Base-by-base conservation (phyloP, 1,140 invertebrate species). In the Ceratina australensis region DNA sequence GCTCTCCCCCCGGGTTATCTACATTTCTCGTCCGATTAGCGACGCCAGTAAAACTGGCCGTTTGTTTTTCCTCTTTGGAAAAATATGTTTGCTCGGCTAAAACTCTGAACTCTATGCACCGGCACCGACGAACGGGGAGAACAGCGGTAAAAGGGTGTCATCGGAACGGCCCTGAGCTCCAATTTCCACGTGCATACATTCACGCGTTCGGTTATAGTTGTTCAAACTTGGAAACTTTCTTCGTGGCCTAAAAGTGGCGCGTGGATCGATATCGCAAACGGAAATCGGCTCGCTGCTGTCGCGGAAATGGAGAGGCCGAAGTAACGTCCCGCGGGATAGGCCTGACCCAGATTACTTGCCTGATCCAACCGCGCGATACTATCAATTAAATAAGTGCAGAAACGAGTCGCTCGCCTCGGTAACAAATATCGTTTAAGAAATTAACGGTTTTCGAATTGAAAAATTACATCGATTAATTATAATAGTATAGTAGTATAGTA, bases 371-470 rank as follows among this genome's bases (percentile, higher is more conserved):
- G 71, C 71, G 28, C 54, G 61, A 74, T 65, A 33, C 61, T 74
- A 65, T 74, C 72, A 65, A 74, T 74, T 74, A 74, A 65, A 56
- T 66, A 66, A 66, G 13, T 10, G 16, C 5, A 1, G 26, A n/a
- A 33, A 54, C 15, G 3, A 54, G 5, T 33, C 22, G 52, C 24
- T 42, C 60, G 60, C 52, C 42, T 67, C 69, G 68, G 52, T 49
- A 57, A 33, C 24, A 33, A 7, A 16, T 24, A 24, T 81, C 80
- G 47, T 79, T 78, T 81, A 72, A 79, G 59, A 61, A 47, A 7
- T n/a, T n/a, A n/a, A n/a, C n/a, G n/a, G n/a, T n/a, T n/a, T n/a
- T n/a, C n/a, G n/a, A n/a, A n/a, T n/a, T n/a, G n/a, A n/a, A n/a
- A n/a, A n/a, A n/a, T n/a, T n/a, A n/a, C n/a, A n/a, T n/a, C n/a